Evolutionary conservation across 37 sponge, comb jelly and placozoan species (phyloP).

Genomic region (Mnemiopsis leidyi): DNA sequence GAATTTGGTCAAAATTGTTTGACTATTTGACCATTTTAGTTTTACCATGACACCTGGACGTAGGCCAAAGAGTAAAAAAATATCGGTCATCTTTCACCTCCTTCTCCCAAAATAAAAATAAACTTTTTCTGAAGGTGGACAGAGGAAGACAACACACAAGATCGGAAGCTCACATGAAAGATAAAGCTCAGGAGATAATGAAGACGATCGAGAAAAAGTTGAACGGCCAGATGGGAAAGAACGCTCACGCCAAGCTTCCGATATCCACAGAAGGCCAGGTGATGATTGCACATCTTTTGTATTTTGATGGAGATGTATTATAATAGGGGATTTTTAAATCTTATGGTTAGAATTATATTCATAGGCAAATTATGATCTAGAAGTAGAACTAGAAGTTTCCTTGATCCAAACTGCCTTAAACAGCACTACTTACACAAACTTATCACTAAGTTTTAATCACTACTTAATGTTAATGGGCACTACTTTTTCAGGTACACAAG

Average conservation of each 20-base stretch:
- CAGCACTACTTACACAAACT: neutral
- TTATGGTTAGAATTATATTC: too few relatives aligned
- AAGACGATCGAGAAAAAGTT: slow-evolving; percentile 84
- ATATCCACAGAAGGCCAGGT: slow-evolving; percentile 90
- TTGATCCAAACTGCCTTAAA: too few relatives aligned
- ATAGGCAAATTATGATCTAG: too few relatives aligned
- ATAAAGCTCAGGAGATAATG: slow-evolving; percentile 81
- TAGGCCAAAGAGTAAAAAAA: too few relatives aligned
- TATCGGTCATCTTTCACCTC: too few relatives aligned
- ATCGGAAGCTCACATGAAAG: neutral
- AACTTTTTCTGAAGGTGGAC: neutral
- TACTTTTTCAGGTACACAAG: neutral
- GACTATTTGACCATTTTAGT: too few relatives aligned
- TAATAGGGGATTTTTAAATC: too few relatives aligned
- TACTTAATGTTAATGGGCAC: neutral
- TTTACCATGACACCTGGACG: too few relatives aligned
- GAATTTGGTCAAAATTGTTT: too few relatives aligned
- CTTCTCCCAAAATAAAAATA: too few relatives aligned
- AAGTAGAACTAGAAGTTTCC: too few relatives aligned
- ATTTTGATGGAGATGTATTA: too few relatives aligned
- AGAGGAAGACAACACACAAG: neutral
- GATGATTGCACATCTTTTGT: neutral
- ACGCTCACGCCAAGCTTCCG: slow-evolving; percentile 71
- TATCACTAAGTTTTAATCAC: neutral
- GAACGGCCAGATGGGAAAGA: slow-evolving; percentile 71